Percentiles rank a stretch among this genome's conserved stretches.
Evolutionary conservation across 1,140 invertebrate species (phyloP).

Genomic region (Zelostemma sp.): DNA sequence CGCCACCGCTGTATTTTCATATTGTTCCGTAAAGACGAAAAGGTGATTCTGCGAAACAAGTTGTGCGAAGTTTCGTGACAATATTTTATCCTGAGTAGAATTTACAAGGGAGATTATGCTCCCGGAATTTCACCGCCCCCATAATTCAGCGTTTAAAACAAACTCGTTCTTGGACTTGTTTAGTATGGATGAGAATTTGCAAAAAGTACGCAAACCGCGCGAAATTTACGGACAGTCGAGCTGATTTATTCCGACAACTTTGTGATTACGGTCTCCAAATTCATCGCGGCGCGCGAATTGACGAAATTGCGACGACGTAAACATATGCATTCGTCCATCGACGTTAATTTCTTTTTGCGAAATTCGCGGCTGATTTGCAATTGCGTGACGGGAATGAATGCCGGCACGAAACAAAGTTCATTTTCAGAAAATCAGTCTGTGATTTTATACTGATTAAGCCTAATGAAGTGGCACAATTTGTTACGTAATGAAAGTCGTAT

Average conservation of each 20-base stretch:
- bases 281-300: no score
- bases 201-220: neutral
- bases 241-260: neutral
- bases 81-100: slow-evolving; percentile 50
- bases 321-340: no score
- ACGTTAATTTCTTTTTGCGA: no score
- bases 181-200: neutral
- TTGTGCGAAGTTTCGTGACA: slow-evolving; percentile 43
- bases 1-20: slow-evolving; percentile 45
- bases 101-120: slow-evolving; percentile 48
- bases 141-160: slow-evolving; percentile 40
- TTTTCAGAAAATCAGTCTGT: neutral
- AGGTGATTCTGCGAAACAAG: slow-evolving; percentile 47
- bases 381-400: neutral
- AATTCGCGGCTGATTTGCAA: neutral
- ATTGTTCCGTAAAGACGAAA: slow-evolving; percentile 45
- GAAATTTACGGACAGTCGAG: neutral
- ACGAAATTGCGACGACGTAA: no score
- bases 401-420: no score
- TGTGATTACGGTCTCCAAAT: no score
- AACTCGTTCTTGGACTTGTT: slow-evolving; percentile 37
- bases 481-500: slow-evolving; percentile 41
- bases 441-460: neutral
- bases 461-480: slow-evolving; percentile 40
- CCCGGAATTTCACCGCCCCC: slow-evolving; percentile 33